phyloP scores from a whole-genome alignment of 2,113 vertebrate genomes.

The Piprites chloris region DNA sequence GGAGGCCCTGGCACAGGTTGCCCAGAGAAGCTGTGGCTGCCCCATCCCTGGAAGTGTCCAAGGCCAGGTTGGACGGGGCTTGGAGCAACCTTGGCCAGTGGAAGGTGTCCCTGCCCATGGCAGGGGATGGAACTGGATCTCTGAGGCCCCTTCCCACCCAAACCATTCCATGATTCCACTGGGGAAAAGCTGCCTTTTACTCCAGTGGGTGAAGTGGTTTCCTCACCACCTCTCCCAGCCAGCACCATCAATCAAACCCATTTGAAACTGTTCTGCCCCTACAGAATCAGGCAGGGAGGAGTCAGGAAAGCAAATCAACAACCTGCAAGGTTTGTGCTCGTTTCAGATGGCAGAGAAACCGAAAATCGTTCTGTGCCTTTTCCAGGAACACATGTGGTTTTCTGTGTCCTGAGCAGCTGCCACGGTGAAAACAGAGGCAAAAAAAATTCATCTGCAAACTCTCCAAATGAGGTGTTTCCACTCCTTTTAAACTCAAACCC shows the following conservation, averaged over 20 bases:
- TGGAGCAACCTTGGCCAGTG: not conserved
- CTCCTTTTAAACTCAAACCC: not conserved
- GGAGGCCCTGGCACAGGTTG: not conserved
- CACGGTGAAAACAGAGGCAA: not conserved
- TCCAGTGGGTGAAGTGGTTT: not conserved
- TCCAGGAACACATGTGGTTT: not conserved
- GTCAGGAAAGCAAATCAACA: not conserved
- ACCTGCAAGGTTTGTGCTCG: not conserved
- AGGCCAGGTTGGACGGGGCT: fast-evolving
- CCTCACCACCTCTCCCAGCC: not conserved
- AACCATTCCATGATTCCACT: not conserved
- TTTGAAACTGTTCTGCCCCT: not conserved
- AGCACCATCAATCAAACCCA: not conserved
- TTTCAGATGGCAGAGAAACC: not conserved
- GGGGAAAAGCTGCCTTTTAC: not conserved
- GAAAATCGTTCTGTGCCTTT: not conserved
- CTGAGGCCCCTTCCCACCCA: not conserved
- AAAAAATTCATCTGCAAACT: not conserved
- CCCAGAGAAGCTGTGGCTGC: not conserved
- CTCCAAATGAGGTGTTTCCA: not conserved
- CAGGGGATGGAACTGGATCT: not conserved
- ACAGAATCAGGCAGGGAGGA: not conserved
- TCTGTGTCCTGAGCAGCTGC: not conserved
- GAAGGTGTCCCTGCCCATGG: not conserved
- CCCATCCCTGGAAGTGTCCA: not conserved